Evolutionary conservation across 1,140 invertebrate species (phyloP), one percentile per base, ranked within the genome.

Genomic region (Halictus rubicundus): DNA sequence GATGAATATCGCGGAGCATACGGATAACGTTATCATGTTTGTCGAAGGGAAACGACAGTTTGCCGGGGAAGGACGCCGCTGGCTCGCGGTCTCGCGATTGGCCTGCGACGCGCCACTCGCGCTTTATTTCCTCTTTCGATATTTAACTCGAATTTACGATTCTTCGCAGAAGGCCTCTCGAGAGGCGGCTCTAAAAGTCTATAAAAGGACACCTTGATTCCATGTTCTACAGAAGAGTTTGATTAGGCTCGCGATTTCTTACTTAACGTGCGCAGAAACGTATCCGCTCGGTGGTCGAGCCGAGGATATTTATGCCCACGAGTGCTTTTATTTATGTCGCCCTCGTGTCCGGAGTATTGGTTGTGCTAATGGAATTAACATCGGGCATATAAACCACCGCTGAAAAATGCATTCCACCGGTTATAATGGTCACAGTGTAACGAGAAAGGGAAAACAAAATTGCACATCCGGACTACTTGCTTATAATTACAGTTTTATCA

Each of bases 11-110:
- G 66, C 65, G 39, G 54, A 60, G 60, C 52, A 61, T 32, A 54
- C 74, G 74, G 66, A 77, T 77, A 69, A 77, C 74, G 39, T 61
- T 77, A 77, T 77, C 66, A 54, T 39, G 74, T 60, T 60, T 21
- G 23, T 10, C 10, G 37, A 25, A 21, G 32, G 19, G 63, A 19
- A 63, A 42, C 63, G 60, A 37, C 49, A 46, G 42, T 64, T 23
- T 27, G 10, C 32, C 19, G 32, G 25, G 59, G 52, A 42, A 64
- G 42, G 12, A 21, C 23, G 25, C 9, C 14, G n/a, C 19, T 10
- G 9, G 3, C 10, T 8, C 71, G 49, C 63, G 63, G 65, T 25
- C 57, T 39, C 37, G 16, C 25, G 37, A 10, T n/a, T 65, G 61
- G 46, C 42, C 39, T 2, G 27, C 27, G 12, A 37, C 46, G 63